Evolutionary conservation across 2,113 vertebrate species (phyloP).

Genomic region (Vulpes vulpes): DNA sequence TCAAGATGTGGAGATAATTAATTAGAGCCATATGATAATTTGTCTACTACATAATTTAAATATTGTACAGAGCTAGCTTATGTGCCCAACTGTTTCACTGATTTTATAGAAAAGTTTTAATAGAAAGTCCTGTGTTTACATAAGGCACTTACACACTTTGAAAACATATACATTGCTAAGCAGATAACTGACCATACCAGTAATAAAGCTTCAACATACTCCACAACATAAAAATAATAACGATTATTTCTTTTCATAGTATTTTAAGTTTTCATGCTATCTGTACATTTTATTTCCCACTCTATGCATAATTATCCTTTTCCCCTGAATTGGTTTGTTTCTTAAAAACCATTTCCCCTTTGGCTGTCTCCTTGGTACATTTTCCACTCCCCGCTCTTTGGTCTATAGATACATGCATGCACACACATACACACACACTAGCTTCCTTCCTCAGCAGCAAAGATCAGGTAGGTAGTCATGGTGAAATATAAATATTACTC

Average conservation of each 20-base stretch:
- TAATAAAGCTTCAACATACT: neutral
- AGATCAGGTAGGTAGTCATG: neutral
- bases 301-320: neutral
- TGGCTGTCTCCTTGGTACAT: neutral
- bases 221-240: neutral
- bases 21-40: neutral
- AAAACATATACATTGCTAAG: neutral
- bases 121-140: neutral
- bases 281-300: neutral
- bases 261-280: neutral
- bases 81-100: neutral
- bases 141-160: neutral
- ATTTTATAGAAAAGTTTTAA: conserved; percentile 40
- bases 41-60: neutral
- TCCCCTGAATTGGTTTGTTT: conserved; percentile 18
- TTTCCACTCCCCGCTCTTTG: conserved; percentile 44
- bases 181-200: neutral
- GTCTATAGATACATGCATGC: neutral
- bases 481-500: conserved; percentile 5
- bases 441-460: neutral
- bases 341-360: conserved; percentile 32
- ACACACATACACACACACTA: neutral
- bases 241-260: neutral
- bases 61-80: neutral
- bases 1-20: neutral